phyloP scores from a whole-genome alignment of 2,888 invertebrate genomes.

The Phytoseiulus persimilis region DNA sequence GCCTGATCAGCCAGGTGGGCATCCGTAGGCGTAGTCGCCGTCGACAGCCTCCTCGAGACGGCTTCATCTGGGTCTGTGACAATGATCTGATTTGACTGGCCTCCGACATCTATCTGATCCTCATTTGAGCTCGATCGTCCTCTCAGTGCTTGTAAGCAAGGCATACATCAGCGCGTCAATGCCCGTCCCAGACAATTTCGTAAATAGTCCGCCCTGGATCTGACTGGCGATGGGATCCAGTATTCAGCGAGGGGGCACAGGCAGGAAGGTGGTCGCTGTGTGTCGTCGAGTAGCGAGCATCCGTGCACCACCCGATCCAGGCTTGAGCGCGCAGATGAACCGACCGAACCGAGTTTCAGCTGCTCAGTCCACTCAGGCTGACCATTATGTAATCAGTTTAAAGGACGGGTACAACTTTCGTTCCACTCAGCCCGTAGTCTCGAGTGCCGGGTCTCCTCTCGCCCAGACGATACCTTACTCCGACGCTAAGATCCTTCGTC shows the following conservation, averaged over 20 bases:
- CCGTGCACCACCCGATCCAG: background rate
- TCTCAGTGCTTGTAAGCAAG: background rate
- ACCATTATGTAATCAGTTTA: background rate
- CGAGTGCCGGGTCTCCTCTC: background rate
- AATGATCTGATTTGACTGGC: background rate
- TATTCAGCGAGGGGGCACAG: background rate
- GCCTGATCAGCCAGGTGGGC: background rate
- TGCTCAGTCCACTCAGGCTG: background rate
- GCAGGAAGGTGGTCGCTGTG: background rate
- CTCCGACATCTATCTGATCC: background rate
- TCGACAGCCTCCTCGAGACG: background rate
- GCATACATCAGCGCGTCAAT: background rate
- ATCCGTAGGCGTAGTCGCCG: background rate
- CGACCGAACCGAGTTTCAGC: background rate
- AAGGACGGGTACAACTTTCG: background rate
- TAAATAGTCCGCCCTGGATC: background rate
- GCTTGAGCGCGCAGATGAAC: background rate
- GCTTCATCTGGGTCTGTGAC: background rate
- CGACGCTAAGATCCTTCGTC: background rate
- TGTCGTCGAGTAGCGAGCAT: background rate
- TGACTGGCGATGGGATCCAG: background rate
- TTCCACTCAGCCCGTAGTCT: background rate
- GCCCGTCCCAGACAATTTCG: background rate
- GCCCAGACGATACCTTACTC: background rate
- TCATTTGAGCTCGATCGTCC: too few species aligned